phyloP scores from a whole-genome alignment of 1,140 invertebrate species.

The Brachionus asplanchnoidis region DNA sequence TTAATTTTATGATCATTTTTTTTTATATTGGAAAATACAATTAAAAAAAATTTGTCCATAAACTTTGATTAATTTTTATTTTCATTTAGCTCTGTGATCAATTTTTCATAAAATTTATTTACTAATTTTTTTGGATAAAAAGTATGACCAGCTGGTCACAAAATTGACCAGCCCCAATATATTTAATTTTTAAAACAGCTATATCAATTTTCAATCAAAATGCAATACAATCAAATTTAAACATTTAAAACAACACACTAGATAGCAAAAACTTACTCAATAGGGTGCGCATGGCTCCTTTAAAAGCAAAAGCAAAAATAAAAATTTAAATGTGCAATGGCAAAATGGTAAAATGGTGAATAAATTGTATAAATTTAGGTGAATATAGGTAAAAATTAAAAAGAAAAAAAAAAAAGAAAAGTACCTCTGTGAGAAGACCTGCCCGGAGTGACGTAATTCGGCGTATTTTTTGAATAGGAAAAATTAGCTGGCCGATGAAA shows the following conservation, averaged over 20 bases:
- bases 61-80: no score
- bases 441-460: slow-evolving; percentile 9
- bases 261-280: slow-evolving; percentile 35
- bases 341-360: neutral
- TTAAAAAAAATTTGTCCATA: no score
- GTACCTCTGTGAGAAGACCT: slow-evolving; percentile 34
- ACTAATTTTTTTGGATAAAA: no score
- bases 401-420: neutral
- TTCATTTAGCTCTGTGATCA: no score
- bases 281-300: slow-evolving; percentile 31
- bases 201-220: neutral
- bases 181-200: neutral
- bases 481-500: slow-evolving; percentile 39
- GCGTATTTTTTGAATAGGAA: slow-evolving; percentile 9
- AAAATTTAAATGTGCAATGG: slow-evolving; percentile 11
- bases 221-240: neutral
- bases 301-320: neutral
- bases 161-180: no score
- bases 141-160: neutral
- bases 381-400: neutral
- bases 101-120: no score
- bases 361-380: neutral
- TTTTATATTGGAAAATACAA: no score
- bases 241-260: neutral
- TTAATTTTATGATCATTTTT: no score